Evolutionary conservation across 2,113 vertebrate genomes (phyloP).

Genomic region (Speoplatyrhinus poulsoni): DNA sequence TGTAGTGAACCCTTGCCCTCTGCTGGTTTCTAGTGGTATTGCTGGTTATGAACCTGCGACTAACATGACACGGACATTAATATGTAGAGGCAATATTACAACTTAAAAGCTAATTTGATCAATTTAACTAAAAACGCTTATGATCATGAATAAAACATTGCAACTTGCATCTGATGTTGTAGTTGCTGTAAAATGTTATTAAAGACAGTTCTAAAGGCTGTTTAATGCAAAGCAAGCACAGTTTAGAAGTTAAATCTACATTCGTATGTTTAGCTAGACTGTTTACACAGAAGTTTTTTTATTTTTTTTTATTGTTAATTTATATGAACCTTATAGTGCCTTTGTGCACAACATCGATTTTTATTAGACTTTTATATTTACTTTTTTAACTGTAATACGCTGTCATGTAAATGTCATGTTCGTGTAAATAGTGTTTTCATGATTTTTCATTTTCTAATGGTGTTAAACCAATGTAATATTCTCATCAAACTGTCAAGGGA

Average conservation of each 20-base stretch:
- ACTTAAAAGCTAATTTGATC: conserved; percentile 5
- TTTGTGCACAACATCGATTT: conserved; percentile 70
- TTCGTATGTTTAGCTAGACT: conserved; percentile 50
- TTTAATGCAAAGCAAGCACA: conserved; percentile 52
- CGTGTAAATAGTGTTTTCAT: conserved; percentile 43
- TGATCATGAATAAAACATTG: conserved; percentile 14
- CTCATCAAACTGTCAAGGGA: conserved; percentile 3
- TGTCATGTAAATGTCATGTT: conserved; percentile 53
- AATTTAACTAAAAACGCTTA: conserved; percentile 1
- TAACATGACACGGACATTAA: conserved; percentile 23
- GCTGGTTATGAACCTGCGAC: conserved; percentile 2
- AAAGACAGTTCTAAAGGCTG: background rate
- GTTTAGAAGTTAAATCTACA: conserved; percentile 34
- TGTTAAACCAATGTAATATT: conserved; percentile 18
- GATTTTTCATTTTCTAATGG: conserved; percentile 29
- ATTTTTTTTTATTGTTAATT: conserved; percentile 55
- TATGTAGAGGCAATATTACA: conserved; percentile 14
- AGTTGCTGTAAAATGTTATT: conserved; percentile 27
- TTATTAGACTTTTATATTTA: conserved; percentile 63
- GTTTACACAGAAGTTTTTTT: conserved; percentile 19
- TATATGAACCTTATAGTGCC: conserved; percentile 67
- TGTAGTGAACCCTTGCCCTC: conserved; percentile 34
- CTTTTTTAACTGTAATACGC: conserved; percentile 59
- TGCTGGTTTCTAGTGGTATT: conserved; percentile 56
- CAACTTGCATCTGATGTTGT: conserved; percentile 20